A percentile compares a stretch with the other conserved stretches of the same genome.
Evolutionary conservation across 1,140 invertebrate species (phyloP).

Genomic region (Lucilia sericata): DNA sequence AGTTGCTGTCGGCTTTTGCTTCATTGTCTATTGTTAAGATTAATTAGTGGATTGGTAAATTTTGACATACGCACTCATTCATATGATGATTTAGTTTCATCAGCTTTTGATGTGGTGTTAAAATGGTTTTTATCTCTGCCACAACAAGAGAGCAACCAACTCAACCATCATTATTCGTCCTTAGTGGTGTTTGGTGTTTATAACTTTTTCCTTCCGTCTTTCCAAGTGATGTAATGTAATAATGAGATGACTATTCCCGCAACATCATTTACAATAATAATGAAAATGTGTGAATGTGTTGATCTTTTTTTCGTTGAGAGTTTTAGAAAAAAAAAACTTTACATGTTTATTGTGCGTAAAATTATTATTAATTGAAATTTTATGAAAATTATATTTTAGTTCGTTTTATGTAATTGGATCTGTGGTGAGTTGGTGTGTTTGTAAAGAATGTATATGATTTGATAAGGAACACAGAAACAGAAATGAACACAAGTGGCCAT

Average conservation of each 20-base stretch:
- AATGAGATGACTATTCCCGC: not conserved
- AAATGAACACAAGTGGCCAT: not conserved
- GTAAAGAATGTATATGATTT: not conserved
- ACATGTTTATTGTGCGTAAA: constrained; percentile 17
- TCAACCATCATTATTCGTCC: not conserved
- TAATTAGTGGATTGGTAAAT: constrained; percentile 3
- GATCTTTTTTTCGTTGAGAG: not conserved
- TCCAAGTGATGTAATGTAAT: not conserved
- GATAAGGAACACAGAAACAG: not conserved
- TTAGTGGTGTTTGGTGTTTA: not conserved
- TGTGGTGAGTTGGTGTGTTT: not conserved
- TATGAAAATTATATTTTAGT: not conserved
- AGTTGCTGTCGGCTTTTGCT: not conserved
- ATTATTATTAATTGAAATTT: constrained; percentile 16
- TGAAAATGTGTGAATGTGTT: not conserved
- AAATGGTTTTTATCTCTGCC: not conserved
- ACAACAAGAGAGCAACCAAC: not conserved
- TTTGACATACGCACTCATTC: constrained; percentile 26
- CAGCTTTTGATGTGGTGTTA: constrained; percentile 3
- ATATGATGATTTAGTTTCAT: constrained; percentile 5
- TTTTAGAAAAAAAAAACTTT: not conserved
- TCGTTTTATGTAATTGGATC: not conserved
- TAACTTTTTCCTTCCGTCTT: not conserved
- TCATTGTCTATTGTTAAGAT: constrained; percentile 21
- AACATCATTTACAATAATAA: constrained; percentile 2